Evolutionary conservation across 2,113 vertebrate genomes (phyloP), one percentile per base, ranked within the genome.

Genomic region (Nannobrachium achirus): DNA sequence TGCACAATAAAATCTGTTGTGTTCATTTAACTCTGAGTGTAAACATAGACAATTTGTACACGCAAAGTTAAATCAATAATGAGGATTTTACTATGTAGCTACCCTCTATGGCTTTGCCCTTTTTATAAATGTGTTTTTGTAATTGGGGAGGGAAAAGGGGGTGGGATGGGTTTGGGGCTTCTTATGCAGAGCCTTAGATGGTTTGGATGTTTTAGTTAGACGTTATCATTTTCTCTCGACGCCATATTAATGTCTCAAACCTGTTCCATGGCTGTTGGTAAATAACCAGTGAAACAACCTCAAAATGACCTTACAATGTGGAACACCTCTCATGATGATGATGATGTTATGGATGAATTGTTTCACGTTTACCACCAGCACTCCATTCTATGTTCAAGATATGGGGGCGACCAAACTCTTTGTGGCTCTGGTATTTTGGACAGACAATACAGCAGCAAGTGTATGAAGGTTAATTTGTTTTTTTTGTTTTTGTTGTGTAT

Each of bases 41-140:
- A 33, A 33, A 33, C 3, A 33, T 33, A 33, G 3, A 33, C 25
- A 33, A 33, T 33, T 33, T 33, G 25, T 33, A 33, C 25, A 33
- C 25, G 25, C 25, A 33, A 33, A 33, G 25, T 33, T 33, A 33
- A 33, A 33, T 33, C n/a, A n/a, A n/a, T 33, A 33, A 33, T 33
- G 2, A 33, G 25, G 25, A 33, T 33, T 33, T 33, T 33, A 33
- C 25, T 33, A 33, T 33, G 25, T 33, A 33, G 63, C 71, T 82
- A 55, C 61, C 69, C 56, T 73, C 66, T 73, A 3, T 76, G 41
- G 71, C 66, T 73, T 33, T 42, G 39, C 80, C 65, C 63, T 86
- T 86, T 49, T 88, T 84, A 70, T 88, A 82, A 79, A 82, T 80
- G 86, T 88, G 60, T 86, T 88, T 88, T 86, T 64, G 82, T 84